Evolutionary conservation across 2,113 vertebrate genomes (phyloP).

Genomic region (Laticauda colubrina): DNA sequence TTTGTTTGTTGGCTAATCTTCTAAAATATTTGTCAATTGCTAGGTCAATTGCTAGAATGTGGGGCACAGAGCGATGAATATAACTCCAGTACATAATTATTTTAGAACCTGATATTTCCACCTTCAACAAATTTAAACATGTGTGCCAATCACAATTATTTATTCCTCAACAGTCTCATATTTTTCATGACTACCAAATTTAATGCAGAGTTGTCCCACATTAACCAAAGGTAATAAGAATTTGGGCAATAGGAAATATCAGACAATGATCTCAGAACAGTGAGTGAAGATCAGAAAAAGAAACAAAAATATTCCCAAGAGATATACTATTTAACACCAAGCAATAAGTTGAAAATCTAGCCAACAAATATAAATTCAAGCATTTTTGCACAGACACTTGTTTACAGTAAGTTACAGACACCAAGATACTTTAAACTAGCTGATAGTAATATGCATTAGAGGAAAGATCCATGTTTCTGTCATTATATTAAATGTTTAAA

Average conservation of each 20-base stretch:
- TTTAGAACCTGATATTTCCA: neutral
- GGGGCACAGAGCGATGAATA: neutral
- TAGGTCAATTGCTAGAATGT: neutral
- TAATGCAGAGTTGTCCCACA: neutral
- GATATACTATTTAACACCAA: slow-evolving; percentile 45
- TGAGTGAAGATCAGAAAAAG: slow-evolving; percentile 40
- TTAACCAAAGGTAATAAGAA: slow-evolving; percentile 4
- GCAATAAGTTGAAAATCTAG: slow-evolving; percentile 42
- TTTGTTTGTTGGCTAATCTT: neutral
- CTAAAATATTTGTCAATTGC: neutral
- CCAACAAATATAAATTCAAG: slow-evolving; percentile 58
- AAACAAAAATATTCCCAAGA: slow-evolving; percentile 49
- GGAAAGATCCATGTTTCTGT: slow-evolving; percentile 38
- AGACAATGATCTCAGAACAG: slow-evolving; percentile 50
- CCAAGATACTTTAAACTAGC: slow-evolving; percentile 52
- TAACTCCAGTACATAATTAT: neutral
- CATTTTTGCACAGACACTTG: slow-evolving; percentile 47
- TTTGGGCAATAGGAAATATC: slow-evolving; percentile 43
- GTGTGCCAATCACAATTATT: neutral
- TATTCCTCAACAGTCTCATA: neutral
- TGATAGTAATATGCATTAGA: slow-evolving; percentile 46
- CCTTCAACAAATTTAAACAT: neutral
- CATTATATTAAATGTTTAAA: slow-evolving; percentile 40
- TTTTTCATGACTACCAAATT: slow-evolving; percentile 29
- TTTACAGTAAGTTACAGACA: slow-evolving; percentile 61